These are phyloP conservation scores for Taenaris catops DNA, from an alignment of 2,888 invertebrate genomes.

Conservation along the genomic window DNA sequence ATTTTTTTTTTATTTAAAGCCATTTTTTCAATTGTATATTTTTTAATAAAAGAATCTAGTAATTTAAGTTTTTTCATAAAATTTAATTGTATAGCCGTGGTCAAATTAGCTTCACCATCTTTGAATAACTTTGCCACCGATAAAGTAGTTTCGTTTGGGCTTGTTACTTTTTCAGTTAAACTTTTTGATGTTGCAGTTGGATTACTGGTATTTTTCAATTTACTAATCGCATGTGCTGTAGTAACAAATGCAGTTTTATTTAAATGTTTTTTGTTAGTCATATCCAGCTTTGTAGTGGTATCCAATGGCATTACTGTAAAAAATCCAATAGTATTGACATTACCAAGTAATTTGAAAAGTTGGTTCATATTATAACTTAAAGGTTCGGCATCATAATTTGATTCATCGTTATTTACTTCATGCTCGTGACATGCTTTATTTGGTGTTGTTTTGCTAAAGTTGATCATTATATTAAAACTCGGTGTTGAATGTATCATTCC, in stretches of 20 bases:
- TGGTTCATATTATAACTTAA: slow-evolving; percentile 32
- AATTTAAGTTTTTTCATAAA: neutral
- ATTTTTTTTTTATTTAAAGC: neutral
- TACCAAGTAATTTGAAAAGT: slow-evolving; percentile 31
- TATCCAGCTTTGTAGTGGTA: too few relatives aligned
- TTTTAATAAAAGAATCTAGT: neutral
- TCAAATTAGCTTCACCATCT: neutral
- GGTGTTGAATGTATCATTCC: too few relatives aligned
- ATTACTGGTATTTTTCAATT: neutral
- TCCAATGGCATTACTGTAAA: too few relatives aligned
- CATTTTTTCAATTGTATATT: too few relatives aligned
- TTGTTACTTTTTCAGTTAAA: neutral
- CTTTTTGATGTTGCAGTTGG: neutral
- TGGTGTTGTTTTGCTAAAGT: too few relatives aligned
- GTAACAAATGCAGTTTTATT: neutral
- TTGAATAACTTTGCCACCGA: neutral
- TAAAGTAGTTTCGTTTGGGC: neutral
- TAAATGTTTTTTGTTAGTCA: neutral
- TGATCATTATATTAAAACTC: too few relatives aligned
- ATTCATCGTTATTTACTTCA: neutral
- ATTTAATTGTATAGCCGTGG: neutral
- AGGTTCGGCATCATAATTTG: slow-evolving; percentile 18
- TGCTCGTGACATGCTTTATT: neutral
- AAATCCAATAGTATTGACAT: neutral
- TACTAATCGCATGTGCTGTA: neutral